Base-by-base conservation (phyloP, 2,797 vertebrate genomes). In the Picus viridis region DNA sequence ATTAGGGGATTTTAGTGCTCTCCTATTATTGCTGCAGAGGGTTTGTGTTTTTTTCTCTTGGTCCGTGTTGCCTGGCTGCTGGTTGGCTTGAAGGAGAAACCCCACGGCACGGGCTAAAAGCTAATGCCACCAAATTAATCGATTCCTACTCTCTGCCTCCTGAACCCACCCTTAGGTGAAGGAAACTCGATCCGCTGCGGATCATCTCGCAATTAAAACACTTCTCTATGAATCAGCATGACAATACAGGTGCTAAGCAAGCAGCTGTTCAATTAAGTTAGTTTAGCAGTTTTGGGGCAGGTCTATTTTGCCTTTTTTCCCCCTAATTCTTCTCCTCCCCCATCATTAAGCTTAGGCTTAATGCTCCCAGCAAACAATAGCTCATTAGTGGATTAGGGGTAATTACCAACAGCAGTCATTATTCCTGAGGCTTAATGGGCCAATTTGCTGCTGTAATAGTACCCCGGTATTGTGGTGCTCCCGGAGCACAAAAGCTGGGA, bases 381-480 rank as follows among this genome's bases (percentile, higher is more conserved):
- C 97, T 98, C 92, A 97, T 98, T 98, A 98, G 97, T 97, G 98
- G 98, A 98, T 98, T 98, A 98, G 96, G 68, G 96, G 96, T 97
- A 98, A 98, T 98, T 98, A 98, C 96, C 92, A 95, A 95, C 95
- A 97, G 97, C 97, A 97, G 94, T 97, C 92, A 98, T 97, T 98
- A 96, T 97, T 97, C 95, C 95, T 90, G 83, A 84, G 96, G 97
- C 97, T 97, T 97, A 98, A 98, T 98, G 96, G 97, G 83, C 95
- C 97, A 97, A 96, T 96, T 97, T 95, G 96, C 97, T 97, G 97
- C 97, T 97, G 98, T 98, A 98, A 98, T 98, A 96, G 96, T 96
- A 97, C 95, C 97, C 94, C 92, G 92, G 93, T 30, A 83, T 89
- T 96, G 94, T 96, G 88, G 30, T 76, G 90, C 90, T 95, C 82